A percentile compares a stretch with the other conserved stretches of the same genome.
Conservation (phyloP, 2,797 vertebrate species). For the Catamblyrhynchus diadema region DNA sequence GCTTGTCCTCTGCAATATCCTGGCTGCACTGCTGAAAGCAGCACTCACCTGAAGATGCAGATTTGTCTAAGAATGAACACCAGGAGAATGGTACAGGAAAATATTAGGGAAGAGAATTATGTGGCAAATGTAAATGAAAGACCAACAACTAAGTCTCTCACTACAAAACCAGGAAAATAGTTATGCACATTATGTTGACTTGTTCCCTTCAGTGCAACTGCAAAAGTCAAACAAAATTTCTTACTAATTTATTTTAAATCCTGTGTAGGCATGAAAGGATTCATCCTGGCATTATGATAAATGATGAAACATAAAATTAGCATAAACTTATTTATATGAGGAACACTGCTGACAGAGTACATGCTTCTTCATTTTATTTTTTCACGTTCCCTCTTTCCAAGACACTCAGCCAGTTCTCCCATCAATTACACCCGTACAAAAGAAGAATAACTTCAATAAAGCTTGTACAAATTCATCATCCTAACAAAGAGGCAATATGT, state of each 20-base stretch:
- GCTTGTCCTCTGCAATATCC: background rate
- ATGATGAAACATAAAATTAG: constrained; percentile 4
- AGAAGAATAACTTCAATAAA: constrained; percentile 12
- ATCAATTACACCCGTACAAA: background rate
- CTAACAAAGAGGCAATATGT: background rate
- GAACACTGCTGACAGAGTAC: background rate
- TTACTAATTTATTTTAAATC: background rate
- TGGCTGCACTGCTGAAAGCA: background rate
- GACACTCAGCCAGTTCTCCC: background rate
- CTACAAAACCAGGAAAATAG: background rate
- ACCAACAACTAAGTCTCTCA: background rate
- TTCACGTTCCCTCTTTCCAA: background rate
- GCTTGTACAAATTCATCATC: background rate
- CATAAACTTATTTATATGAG: background rate
- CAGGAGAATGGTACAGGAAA: background rate
- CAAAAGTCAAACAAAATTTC: background rate
- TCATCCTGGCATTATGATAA: background rate
- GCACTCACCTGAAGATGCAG: background rate
- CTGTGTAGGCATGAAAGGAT: background rate
- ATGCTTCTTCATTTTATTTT: constrained; percentile 2
- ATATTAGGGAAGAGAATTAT: background rate
- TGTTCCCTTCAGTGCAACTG: background rate
- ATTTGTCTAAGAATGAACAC: background rate
- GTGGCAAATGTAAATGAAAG: background rate
- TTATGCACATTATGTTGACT: background rate